Conservation (phyloP, 2,113 vertebrate species). For the Lamprotornis superbus region DNA sequence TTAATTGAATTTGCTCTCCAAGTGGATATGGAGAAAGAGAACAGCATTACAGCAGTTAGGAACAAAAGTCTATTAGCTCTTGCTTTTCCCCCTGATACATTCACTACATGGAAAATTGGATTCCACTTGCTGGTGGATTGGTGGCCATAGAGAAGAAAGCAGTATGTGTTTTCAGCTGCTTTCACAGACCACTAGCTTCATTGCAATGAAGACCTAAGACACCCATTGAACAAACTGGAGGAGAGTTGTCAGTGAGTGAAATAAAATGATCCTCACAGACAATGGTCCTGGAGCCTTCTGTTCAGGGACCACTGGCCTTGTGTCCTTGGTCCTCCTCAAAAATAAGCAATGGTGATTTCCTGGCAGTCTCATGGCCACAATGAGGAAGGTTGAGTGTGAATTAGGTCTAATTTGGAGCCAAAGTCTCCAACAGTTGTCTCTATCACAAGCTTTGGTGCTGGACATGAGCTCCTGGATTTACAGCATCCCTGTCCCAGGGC, state of each 20-base stretch:
- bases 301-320: not conserved
- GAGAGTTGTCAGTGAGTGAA: not conserved
- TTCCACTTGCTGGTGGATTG: not conserved
- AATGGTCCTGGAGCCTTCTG: not conserved
- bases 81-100: not conserved
- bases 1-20: constrained; percentile 33
- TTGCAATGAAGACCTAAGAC: not conserved
- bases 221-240: not conserved
- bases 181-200: not conserved
- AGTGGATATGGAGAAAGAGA: not conserved
- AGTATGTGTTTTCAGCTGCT: not conserved
- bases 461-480: rapidly evolving
- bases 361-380: rapidly evolving
- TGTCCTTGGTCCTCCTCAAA: not conserved
- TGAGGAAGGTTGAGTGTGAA: not conserved
- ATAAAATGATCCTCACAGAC: not conserved
- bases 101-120: not conserved
- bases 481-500: not conserved
- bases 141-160: not conserved
- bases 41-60: not conserved
- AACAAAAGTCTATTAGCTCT: not conserved
- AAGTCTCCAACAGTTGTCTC: not conserved
- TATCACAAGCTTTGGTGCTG: rapidly evolving
- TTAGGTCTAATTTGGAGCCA: rapidly evolving
- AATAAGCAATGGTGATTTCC: not conserved